Percentiles rank a stretch among this genome's conserved stretches.
These are phyloP conservation scores for Aphrophora alni DNA, from an alignment of 2,888 invertebrate species.

Conservation along the genomic window DNA sequence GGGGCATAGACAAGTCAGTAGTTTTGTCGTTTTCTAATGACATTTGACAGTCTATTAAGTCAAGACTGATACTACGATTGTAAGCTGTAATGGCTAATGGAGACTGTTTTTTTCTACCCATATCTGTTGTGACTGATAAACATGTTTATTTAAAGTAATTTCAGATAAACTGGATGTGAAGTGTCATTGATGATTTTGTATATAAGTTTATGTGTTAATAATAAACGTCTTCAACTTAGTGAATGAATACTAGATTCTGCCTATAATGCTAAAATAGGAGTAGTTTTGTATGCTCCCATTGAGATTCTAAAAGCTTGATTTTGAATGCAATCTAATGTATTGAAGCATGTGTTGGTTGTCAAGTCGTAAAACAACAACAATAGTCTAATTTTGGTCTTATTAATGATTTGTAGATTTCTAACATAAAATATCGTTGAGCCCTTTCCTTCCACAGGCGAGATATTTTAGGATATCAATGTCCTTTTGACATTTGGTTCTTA, in stretches of 20 bases:
- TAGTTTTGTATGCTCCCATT: neutral
- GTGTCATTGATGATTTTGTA: neutral
- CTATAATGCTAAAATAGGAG: neutral
- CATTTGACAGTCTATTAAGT: no score
- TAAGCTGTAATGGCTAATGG: no score
- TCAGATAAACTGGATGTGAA: neutral
- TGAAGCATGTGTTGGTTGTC: neutral
- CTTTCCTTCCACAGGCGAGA: conserved; percentile 5
- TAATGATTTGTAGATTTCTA: neutral
- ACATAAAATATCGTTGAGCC: neutral
- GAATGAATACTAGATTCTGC: neutral
- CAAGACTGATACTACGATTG: no score
- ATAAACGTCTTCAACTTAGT: neutral
- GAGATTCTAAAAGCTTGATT: conserved; percentile 12
- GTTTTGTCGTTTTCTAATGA: no score
- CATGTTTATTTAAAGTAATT: no score
- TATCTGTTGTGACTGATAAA: no score
- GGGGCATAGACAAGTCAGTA: no score
- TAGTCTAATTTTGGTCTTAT: conserved; percentile 15
- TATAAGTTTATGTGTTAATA: neutral
- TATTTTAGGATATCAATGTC: conserved; percentile 9
- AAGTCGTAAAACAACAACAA: neutral
- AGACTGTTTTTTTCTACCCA: no score
- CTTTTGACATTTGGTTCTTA: neutral
- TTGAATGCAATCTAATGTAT: neutral